Conservation (phyloP, 2,113 vertebrate genomes). For the Toxostoma redivivum region DNA sequence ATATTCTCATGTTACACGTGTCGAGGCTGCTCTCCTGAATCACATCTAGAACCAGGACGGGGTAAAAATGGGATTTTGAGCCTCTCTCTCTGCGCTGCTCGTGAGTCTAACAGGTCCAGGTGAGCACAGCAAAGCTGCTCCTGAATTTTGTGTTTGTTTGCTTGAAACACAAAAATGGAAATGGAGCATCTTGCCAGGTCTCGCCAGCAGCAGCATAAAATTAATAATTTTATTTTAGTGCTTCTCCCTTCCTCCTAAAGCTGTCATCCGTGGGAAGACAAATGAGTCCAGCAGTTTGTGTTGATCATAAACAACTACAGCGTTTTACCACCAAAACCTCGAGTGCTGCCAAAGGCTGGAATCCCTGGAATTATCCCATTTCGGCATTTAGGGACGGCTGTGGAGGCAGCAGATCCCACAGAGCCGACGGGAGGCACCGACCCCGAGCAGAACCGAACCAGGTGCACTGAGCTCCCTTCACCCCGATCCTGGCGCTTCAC, state of each 20-base stretch:
- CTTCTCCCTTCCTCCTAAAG: background rate
- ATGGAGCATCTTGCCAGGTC: background rate
- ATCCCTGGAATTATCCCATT: accelerated
- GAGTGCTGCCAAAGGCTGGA: accelerated
- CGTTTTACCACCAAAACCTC: background rate
- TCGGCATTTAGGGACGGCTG: accelerated
- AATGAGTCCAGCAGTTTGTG: background rate
- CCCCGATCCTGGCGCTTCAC: no score
- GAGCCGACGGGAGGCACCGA: background rate
- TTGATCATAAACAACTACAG: background rate
- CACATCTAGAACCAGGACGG: background rate
- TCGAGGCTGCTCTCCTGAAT: background rate
- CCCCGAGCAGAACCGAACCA: accelerated
- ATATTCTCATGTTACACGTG: background rate
- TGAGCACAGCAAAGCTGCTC: background rate
- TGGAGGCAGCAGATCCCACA: accelerated
- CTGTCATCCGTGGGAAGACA: background rate
- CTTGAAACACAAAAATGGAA: background rate
- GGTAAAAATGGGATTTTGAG: background rate
- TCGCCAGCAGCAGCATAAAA: background rate
- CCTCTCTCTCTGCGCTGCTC: background rate
- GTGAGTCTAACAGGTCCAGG: accelerated
- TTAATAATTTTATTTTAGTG: background rate
- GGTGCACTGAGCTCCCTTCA: no score
- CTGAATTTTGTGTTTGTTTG: background rate